A percentile compares a stretch with the other conserved stretches of the same genome.
Conservation (phyloP, 2,113 vertebrate species). For the Erpornis zantholeuca region DNA sequence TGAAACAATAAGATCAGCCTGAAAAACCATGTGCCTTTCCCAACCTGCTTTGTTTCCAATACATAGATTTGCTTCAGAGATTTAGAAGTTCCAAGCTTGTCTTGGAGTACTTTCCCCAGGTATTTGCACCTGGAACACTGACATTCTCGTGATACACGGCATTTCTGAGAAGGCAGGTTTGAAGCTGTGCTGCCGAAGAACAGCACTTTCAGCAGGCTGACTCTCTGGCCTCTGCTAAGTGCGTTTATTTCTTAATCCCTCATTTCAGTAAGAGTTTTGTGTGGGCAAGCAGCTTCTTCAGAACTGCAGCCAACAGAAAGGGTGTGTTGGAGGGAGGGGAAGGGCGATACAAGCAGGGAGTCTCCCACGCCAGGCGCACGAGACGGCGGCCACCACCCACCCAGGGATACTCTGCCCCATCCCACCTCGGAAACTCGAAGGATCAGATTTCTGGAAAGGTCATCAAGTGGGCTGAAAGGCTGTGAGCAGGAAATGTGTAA, state of each 20-base stretch:
- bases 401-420: not conserved
- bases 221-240: not conserved
- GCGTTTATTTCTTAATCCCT: conserved; percentile 10
- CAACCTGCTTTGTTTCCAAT: not conserved
- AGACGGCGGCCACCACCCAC: not conserved
- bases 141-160: not conserved
- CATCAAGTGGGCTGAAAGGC: not conserved
- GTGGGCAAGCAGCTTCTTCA: conserved; percentile 51
- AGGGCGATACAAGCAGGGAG: not conserved
- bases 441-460: not conserved
- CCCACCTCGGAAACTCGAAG: not conserved
- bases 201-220: not conserved
- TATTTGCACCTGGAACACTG: not conserved
- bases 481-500: not conserved
- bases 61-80: not conserved
- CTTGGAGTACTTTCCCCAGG: not conserved
- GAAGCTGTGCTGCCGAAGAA: not conserved
- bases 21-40: not conserved
- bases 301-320: conserved; percentile 48
- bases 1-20: not conserved
- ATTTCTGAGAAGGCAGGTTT: not conserved
- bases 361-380: not conserved
- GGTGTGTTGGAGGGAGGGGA: conserved; percentile 39
- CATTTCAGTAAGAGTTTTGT: conserved; percentile 41
- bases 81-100: not conserved